Evolutionary conservation across 2,888 invertebrate genomes (phyloP).

Genomic region (Agonopterix subpropinquella): DNA sequence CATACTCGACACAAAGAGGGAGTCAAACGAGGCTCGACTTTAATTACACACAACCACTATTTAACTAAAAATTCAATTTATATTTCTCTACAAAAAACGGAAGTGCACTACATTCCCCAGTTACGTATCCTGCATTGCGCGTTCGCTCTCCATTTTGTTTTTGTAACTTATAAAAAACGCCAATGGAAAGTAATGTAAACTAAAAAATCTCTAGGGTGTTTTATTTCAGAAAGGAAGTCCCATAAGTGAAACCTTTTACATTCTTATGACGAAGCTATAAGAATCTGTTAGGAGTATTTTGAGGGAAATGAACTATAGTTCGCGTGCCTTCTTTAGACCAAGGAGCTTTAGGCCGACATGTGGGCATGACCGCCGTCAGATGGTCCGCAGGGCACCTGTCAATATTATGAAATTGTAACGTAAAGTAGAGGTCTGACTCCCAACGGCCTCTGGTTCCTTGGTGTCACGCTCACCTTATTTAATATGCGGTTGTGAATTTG

Average conservation of each 20-base stretch:
- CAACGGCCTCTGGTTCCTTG: slow-evolving; percentile 4
- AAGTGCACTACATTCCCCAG: background rate
- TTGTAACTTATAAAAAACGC: no score
- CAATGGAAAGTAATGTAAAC: no score
- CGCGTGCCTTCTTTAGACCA: slow-evolving; percentile 39
- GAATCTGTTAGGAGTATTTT: no score
- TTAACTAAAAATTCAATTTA: slow-evolving; percentile 24
- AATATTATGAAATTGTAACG: slow-evolving; percentile 31
- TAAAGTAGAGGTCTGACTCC: slow-evolving; percentile 6
- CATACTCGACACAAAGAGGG: slow-evolving; percentile 32
- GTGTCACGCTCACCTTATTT: no score
- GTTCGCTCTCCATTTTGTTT: background rate
- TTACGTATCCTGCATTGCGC: background rate
- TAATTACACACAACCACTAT: slow-evolving; percentile 47
- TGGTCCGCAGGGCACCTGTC: slow-evolving; percentile 59
- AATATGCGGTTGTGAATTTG: no score
- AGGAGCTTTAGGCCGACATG: slow-evolving; percentile 42
- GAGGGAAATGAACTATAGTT: slow-evolving; percentile 15
- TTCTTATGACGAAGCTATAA: no score
- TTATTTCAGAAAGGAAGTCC: no score
- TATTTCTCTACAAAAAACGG: background rate
- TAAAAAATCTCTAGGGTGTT: no score
- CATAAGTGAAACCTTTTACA: no score
- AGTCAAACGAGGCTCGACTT: slow-evolving; percentile 42
- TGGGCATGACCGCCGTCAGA: slow-evolving; percentile 67